These are phyloP conservation scores for Chaetodon auriga DNA, from an alignment of 2,113 vertebrate genomes.

Conservation along the genomic window DNA sequence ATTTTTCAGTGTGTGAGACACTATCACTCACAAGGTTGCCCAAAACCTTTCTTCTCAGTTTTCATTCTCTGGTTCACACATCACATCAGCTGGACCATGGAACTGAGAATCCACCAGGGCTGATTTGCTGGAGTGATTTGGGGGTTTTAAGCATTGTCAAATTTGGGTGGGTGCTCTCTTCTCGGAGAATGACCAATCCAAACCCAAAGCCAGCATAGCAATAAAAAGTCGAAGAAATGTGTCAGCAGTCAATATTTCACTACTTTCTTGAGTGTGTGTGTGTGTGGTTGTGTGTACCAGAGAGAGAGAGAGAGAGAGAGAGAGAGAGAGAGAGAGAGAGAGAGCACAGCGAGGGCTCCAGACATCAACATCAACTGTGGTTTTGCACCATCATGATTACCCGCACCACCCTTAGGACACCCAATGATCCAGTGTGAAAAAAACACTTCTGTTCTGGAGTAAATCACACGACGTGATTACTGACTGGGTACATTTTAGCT, in stretches of 20 bases:
- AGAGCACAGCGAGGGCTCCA: not conserved
- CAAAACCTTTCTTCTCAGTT: conserved; percentile 4
- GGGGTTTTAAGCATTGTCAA: not conserved
- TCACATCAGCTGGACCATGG: conserved; percentile 16
- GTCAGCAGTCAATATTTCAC: not conserved
- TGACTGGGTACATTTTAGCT: not conserved
- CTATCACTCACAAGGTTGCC: not conserved
- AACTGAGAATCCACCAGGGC: not conserved
- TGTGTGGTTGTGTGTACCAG: not conserved
- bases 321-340: no score
- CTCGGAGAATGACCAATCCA: not conserved
- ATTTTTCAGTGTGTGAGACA: not conserved
- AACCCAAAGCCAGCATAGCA: not conserved
- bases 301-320: not conserved
- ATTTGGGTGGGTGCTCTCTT: not conserved
- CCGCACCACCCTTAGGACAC: not conserved
- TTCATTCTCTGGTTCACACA: conserved; percentile 30
- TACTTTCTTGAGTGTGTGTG: not conserved
- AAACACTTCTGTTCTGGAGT: not conserved
- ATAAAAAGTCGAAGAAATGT: not conserved
- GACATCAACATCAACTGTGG: not conserved
- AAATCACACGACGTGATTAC: not conserved
- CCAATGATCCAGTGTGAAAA: not conserved
- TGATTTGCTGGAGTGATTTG: no score
- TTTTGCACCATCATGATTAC: not conserved